Percentiles rank a stretch among this genome's conserved stretches.
Conservation (phyloP, 2,888 invertebrate species). For the Trimorus sp. region DNA sequence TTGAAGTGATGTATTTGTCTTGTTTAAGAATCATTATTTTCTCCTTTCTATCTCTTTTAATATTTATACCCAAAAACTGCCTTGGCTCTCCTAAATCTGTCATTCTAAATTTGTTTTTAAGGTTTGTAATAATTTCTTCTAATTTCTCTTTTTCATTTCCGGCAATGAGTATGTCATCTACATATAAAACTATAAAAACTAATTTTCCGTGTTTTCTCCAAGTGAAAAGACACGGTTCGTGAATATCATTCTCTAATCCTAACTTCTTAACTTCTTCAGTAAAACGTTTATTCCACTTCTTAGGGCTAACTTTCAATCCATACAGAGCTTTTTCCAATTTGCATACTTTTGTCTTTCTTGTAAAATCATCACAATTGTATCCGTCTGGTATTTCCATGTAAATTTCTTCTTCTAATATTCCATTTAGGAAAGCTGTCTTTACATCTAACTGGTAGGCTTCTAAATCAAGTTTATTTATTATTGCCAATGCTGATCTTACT, state of each 20-base stretch:
- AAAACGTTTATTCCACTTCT: slow-evolving; percentile 1
- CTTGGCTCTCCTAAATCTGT: too few species aligned
- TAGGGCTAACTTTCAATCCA: slow-evolving; percentile 1
- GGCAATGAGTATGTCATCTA: not conserved
- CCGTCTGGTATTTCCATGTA: not conserved
- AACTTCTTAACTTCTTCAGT: not conserved
- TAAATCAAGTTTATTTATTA: not conserved
- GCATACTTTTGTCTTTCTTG: not conserved
- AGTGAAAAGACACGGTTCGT: not conserved
- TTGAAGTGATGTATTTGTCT: not conserved
- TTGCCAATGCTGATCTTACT: too few species aligned
- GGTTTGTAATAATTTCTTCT: not conserved
- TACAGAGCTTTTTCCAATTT: slow-evolving; percentile 6
- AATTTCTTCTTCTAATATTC: slow-evolving; percentile 5
- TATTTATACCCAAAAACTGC: not conserved
- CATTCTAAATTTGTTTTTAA: not conserved
- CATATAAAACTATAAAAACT: not conserved
- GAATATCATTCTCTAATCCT: not conserved
- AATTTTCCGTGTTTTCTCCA: slow-evolving; percentile 3
- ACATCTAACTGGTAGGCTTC: not conserved
- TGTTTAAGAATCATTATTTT: not conserved
- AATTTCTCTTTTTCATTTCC: slow-evolving; percentile 4
- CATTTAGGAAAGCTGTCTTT: slow-evolving; percentile 3
- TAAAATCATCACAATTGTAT: not conserved
- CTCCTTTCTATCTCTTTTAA: not conserved